Evolutionary conservation across 1,140 invertebrate genomes (phyloP).

Genomic region (Polypedilum pembai): DNA sequence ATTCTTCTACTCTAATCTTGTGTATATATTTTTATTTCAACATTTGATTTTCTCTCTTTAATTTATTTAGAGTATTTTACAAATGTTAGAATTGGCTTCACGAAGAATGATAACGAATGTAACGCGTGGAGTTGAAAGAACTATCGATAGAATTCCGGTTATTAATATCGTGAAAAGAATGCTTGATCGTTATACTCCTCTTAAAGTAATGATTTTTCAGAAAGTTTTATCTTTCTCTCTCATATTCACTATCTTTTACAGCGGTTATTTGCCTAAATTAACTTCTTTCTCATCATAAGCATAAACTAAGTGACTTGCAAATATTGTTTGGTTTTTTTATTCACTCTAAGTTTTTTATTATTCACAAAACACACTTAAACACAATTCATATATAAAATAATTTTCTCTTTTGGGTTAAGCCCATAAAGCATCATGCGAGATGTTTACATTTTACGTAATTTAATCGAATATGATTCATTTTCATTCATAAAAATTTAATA

Average conservation of each 20-base stretch:
- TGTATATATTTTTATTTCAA: too few species aligned
- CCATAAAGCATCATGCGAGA: constrained; percentile 39
- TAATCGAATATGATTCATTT: neutral
- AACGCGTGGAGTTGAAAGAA: constrained; percentile 42
- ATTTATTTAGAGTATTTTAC: constrained; percentile 37
- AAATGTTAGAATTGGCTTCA: constrained; percentile 44
- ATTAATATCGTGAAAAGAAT: constrained; percentile 42
- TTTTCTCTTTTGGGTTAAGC: neutral
- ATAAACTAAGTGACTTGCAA: neutral
- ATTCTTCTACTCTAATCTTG: neutral
- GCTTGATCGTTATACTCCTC: constrained; percentile 37
- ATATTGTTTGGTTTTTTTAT: neutral
- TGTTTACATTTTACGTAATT: constrained; percentile 37
- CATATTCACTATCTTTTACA: too few species aligned
- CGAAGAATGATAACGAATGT: constrained; percentile 43
- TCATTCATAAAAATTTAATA: neutral
- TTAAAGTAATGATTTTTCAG: constrained; percentile 23
- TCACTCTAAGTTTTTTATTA: neutral
- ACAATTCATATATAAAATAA: neutral
- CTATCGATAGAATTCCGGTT: constrained; percentile 41
- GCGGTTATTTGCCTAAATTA: neutral
- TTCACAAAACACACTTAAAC: neutral
- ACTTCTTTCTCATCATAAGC: neutral
- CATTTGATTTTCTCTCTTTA: too few species aligned
- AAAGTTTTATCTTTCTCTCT: neutral